These are phyloP conservation scores for Xenopus tropicalis DNA, from an alignment of 2,113 vertebrate genomes.

Conservation along the genomic window DNA sequence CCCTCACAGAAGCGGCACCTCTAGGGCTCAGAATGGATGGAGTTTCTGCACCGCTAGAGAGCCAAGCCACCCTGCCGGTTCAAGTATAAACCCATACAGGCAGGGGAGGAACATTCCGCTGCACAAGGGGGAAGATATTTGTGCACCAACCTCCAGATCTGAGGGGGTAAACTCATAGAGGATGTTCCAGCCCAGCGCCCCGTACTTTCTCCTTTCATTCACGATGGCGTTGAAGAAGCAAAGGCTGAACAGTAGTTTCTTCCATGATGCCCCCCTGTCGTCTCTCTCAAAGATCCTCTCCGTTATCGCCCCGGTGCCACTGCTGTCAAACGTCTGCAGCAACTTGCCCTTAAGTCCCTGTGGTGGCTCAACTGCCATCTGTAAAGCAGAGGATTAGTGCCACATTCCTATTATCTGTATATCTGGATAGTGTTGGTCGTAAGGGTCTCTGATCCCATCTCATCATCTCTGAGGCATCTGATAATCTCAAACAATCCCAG, in stretches of 20 bases:
- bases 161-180: slow-evolving; percentile 57
- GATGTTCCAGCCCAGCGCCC: slow-evolving; percentile 60
- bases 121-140: no score
- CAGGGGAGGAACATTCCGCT: no score
- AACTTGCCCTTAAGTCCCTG: slow-evolving; percentile 58
- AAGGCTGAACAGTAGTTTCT: slow-evolving; percentile 59
- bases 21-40: no score
- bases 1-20: no score
- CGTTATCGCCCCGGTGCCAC: slow-evolving; percentile 51
- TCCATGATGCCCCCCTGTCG: slow-evolving; percentile 53
- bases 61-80: no score
- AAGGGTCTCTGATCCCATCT: no score
- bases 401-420: no score
- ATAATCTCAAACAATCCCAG: no score
- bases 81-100: no score
- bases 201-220: slow-evolving; percentile 60
- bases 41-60: no score
- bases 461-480: no score
- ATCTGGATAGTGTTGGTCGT: no score
- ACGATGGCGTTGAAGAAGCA: slow-evolving; percentile 60
- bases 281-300: slow-evolving; percentile 50
- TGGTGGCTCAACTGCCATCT: slow-evolving; percentile 58
- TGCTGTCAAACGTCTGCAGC: slow-evolving; percentile 54
- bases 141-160: slow-evolving; percentile 58
- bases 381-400: not conserved